Conservation (phyloP, 2,797 vertebrate genomes). For the Chelon auratus region DNA sequence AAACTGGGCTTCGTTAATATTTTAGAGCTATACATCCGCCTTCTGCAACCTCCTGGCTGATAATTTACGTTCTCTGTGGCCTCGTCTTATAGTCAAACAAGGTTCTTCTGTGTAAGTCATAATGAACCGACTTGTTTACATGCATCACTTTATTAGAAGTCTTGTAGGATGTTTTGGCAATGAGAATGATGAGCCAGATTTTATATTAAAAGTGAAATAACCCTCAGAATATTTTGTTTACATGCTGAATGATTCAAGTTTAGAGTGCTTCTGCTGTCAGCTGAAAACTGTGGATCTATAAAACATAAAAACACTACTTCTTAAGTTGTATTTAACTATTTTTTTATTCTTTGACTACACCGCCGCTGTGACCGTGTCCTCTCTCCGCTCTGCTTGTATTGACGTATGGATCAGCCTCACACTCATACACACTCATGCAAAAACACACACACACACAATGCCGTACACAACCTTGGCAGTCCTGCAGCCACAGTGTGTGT, state of each 20-base stretch:
- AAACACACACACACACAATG: conserved; percentile 45
- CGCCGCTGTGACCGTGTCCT: not conserved
- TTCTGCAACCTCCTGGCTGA: conserved; percentile 19
- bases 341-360: not conserved
- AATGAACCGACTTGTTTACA: conserved; percentile 36
- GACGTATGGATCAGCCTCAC: conserved; percentile 43
- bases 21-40: conserved; percentile 39
- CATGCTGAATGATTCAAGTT: not conserved
- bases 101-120: conserved; percentile 26
- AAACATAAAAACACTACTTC: not conserved
- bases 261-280: not conserved
- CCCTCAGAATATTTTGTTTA: conserved; percentile 5
- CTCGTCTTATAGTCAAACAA: conserved; percentile 12
- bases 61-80: conserved; percentile 37
- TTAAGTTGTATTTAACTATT: not conserved
- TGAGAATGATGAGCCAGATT: conserved; percentile 1
- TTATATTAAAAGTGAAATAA: not conserved
- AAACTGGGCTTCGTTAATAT: conserved; percentile 54
- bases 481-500: conserved; percentile 67
- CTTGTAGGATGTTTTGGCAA: conserved; percentile 7
- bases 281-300: not conserved
- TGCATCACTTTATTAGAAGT: conserved; percentile 8
- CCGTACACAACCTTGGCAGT: conserved; percentile 54
- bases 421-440: conserved; percentile 13
- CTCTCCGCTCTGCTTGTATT: conserved; percentile 23